Base-by-base conservation (phyloP, 1,140 invertebrate genomes). In the Paramacrobiotus metropolitanus region DNA sequence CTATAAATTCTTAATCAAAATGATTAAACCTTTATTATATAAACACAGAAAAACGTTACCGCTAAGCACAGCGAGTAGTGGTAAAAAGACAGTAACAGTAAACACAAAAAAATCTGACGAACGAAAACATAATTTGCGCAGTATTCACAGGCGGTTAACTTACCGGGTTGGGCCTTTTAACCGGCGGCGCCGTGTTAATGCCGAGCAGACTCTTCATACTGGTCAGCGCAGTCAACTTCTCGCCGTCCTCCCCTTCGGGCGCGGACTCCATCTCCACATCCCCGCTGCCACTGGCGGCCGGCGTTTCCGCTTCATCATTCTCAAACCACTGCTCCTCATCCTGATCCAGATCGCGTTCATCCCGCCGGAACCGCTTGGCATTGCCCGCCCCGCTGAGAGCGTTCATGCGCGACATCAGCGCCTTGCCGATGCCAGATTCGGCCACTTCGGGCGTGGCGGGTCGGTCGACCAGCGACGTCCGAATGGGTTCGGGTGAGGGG, bases 281-380 rank as follows among this genome's bases (percentile, higher is more conserved):
- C 4, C 21, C 21, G 48, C 15, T 24, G 9, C 28, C 24, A 4
- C 4, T 55, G 30, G 82, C 83, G 81, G 79, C 70, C 68, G 94
- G 89, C 44, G 77, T 74, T 66, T 87, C 82, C 68, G 93, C 90
- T 70, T 94, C 90, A 66, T 95, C 90, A 68, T 93, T 87, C 70
- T 92, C 92, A 74, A 96, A 96, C 91, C 91, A 97, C 80, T 93
- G 89, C 73, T 96, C 92, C 71, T 97, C 92, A 67, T 97, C 92
- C 68, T 95, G 90, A 59, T 96, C 91, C 64, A 94, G 78, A 68
- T 91, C 83, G 45, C 90, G 78, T 64, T 87, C 84, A 75, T 96
- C 91, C 59, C 89, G 79, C 65, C 90, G 77, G 73, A 85, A 94
- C 62, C 89, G 77, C 70, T 81, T 81, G 64, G 78, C 83, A 67